Percentiles rank a stretch among this genome's conserved stretches.
These are phyloP conservation scores for Morinoia aosen DNA, from an alignment of 2,888 invertebrate species.

Conservation along the genomic window DNA sequence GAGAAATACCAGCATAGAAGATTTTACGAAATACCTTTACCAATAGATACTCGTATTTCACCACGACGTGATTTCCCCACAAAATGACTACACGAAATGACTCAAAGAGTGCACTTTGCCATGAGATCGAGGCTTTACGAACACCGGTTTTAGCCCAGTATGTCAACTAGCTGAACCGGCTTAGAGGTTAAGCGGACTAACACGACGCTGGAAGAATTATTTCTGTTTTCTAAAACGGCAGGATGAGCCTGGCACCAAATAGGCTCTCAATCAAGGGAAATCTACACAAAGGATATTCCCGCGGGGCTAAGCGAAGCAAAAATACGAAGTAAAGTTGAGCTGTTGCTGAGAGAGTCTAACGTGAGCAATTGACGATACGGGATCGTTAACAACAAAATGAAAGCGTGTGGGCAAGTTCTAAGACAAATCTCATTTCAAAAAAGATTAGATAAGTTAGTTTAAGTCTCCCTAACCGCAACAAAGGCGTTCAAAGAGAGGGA, in stretches of 20 bases:
- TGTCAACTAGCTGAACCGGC: background rate
- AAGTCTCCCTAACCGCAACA: too few species aligned
- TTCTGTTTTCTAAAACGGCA: background rate
- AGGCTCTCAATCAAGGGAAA: background rate
- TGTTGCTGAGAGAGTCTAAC: background rate
- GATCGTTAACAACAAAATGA: background rate
- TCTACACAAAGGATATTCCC: background rate
- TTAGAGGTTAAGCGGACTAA: background rate
- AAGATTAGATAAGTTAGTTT: too few species aligned
- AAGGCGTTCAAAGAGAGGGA: too few species aligned
- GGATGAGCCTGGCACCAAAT: background rate
- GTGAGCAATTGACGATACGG: background rate
- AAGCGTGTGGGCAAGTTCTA: background rate
- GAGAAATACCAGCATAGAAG: too few species aligned
- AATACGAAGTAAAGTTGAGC: background rate
- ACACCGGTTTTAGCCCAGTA: background rate
- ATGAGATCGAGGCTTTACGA: too few species aligned
- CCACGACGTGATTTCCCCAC: too few species aligned
- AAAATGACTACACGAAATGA: too few species aligned
- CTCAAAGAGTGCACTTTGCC: too few species aligned
- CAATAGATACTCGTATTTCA: too few species aligned
- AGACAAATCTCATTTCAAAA: background rate
- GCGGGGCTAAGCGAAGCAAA: background rate
- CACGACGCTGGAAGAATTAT: background rate
- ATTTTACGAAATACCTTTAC: too few species aligned